Percentiles rank a stretch among this genome's conserved stretches.
These are phyloP conservation scores for Thereva unica DNA, from an alignment of 2,888 invertebrate species.

Conservation along the genomic window DNA sequence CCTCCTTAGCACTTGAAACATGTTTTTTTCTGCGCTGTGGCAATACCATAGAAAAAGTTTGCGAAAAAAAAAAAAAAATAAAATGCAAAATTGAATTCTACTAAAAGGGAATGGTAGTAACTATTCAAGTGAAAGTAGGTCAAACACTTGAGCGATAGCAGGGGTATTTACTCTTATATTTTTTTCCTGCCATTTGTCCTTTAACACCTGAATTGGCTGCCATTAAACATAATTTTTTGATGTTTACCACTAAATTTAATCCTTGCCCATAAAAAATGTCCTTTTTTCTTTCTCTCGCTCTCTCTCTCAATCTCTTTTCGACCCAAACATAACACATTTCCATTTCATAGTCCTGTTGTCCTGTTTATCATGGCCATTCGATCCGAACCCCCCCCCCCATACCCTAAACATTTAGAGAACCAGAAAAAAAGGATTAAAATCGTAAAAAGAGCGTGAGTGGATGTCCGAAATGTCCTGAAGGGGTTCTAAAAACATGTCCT, in stretches of 20 bases:
- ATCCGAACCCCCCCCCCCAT: background rate
- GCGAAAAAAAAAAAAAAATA: too few species aligned
- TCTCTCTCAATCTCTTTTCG: too few species aligned
- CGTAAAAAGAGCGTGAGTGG: slow-evolving; percentile 12
- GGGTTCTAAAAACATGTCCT: background rate
- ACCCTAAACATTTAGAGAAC: too few species aligned
- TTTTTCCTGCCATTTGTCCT: background rate
- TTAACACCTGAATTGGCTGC: slow-evolving; percentile 18
- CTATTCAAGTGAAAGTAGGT: too few species aligned
- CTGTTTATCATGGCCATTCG: slow-evolving; percentile 1
- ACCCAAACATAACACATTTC: slow-evolving; percentile 9
- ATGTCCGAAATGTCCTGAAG: background rate
- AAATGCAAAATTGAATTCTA: too few species aligned
- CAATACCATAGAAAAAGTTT: too few species aligned
- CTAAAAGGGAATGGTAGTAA: too few species aligned
- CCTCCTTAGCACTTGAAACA: too few species aligned
- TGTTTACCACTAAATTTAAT: slow-evolving; percentile 32
- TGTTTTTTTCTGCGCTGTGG: too few species aligned
- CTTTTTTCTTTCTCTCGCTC: background rate
- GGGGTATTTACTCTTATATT: too few species aligned
- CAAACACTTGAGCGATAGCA: too few species aligned
- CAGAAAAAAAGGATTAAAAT: slow-evolving; percentile 17
- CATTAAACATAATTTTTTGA: slow-evolving; percentile 33
- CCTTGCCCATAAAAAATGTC: slow-evolving; percentile 16
- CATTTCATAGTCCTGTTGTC: background rate